phyloP scores from a whole-genome alignment of 2,113 vertebrate genomes.

The Erpornis zantholeuca region DNA sequence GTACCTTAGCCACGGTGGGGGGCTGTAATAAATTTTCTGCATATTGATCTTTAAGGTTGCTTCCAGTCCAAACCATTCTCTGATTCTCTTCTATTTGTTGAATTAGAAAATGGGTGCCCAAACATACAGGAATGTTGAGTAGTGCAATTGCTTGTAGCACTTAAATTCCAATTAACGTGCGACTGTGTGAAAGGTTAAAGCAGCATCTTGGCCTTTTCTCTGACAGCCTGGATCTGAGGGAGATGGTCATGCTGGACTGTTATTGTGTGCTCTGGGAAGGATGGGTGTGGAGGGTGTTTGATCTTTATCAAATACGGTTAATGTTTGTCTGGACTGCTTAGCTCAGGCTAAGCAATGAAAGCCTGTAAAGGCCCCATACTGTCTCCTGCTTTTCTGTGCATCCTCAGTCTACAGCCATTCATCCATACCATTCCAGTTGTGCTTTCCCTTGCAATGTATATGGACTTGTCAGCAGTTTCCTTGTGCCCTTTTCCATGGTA shows the following conservation, averaged over 20 bases:
- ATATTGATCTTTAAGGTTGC: background rate
- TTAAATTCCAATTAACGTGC: background rate
- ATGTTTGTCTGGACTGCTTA: background rate
- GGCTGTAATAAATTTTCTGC: background rate
- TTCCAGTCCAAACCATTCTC: background rate
- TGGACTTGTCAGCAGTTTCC: background rate
- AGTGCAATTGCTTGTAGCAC: background rate
- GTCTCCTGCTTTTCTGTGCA: background rate
- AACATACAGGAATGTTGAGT: background rate
- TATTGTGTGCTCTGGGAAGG: background rate
- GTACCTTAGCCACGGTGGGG: background rate
- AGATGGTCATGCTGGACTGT: background rate
- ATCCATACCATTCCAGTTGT: background rate
- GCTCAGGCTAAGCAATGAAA: background rate
- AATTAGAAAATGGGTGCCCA: background rate
- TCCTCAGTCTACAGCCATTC: background rate
- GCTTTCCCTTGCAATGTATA: rapidly evolving
- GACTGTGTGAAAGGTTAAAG: background rate
- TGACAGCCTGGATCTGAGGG: background rate
- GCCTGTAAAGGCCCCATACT: background rate
- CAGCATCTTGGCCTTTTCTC: background rate
- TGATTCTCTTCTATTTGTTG: background rate
- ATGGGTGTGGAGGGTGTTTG: background rate
- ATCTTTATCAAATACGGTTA: background rate
- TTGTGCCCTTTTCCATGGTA: background rate